Evolutionary conservation across 2,888 invertebrate species (phyloP).

Genomic region (Drosophila suboccidentalis): DNA sequence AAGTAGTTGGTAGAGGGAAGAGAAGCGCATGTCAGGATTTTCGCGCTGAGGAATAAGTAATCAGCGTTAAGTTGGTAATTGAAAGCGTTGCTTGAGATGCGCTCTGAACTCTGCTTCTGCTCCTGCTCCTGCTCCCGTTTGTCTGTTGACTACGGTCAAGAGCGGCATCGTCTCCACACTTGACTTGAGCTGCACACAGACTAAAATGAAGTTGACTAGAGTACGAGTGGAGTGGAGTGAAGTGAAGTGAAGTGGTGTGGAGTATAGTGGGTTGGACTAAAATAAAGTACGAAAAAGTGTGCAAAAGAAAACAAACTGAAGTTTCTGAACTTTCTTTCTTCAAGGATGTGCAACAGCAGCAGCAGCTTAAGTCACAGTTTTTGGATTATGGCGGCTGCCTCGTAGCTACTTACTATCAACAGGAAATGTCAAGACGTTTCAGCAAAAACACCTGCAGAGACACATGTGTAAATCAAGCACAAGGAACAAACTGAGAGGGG

Average conservation of each 20-base stretch:
- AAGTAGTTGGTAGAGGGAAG: neutral
- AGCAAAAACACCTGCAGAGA: slow-evolving; percentile 54
- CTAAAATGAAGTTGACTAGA: slow-evolving; percentile 25
- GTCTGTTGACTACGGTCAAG: slow-evolving; percentile 64
- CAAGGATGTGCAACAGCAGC: slow-evolving; percentile 34
- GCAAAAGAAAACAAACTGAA: slow-evolving; percentile 55
- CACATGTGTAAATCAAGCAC: slow-evolving; percentile 21
- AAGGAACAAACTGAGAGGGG: neutral
- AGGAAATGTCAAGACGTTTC: slow-evolving; percentile 42
- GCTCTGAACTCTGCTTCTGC: slow-evolving; percentile 18
- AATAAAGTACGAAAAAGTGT: slow-evolving; percentile 31
- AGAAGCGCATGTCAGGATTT: slow-evolving; percentile 51
- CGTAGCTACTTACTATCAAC: slow-evolving; percentile 41
- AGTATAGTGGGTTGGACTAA: slow-evolving; percentile 13
- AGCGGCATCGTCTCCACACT: slow-evolving; percentile 55
- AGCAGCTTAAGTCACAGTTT: slow-evolving; percentile 26
- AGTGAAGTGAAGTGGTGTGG: slow-evolving; percentile 16
- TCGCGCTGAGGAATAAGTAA: slow-evolving; percentile 77
- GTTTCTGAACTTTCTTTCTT: slow-evolving; percentile 50
- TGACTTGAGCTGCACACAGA: slow-evolving; percentile 54
- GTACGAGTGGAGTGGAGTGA: slow-evolving; percentile 8
- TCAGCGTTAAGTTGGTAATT: slow-evolving; percentile 82
- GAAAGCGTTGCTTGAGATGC: slow-evolving; percentile 66
- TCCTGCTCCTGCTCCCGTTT: slow-evolving; percentile 29
- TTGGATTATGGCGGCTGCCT: slow-evolving; percentile 36